Percentiles rank a stretch among this genome's conserved stretches.
Conservation (phyloP, 2,797 vertebrate species). For the Ceyx erithaca region DNA sequence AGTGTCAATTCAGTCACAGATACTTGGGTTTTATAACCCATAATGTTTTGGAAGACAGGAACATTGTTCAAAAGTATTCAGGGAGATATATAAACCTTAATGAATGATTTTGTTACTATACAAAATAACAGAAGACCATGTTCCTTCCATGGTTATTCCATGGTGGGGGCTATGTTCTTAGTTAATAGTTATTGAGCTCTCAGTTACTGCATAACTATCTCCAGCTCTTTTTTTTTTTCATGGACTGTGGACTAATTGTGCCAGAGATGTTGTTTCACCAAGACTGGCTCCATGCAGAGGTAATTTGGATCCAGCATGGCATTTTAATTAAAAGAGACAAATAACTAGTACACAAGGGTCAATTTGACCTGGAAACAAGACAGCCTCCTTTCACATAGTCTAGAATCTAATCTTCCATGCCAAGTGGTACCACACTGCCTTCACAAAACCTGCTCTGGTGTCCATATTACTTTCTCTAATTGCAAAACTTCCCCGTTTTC, state of each 20-base stretch:
- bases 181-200: neutral
- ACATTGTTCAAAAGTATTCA: neutral
- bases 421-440: neutral
- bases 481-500: neutral
- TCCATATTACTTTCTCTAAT: neutral
- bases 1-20: neutral
- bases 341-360: neutral
- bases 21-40: neutral
- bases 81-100: neutral
- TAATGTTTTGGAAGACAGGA: neutral
- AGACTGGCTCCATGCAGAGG: neutral
- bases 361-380: neutral
- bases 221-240: neutral
- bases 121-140: neutral
- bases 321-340: neutral
- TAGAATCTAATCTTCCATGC: neutral
- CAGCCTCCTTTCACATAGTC: neutral
- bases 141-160: neutral
- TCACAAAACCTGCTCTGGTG: neutral
- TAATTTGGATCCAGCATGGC: neutral
- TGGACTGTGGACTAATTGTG: neutral
- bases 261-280: neutral
- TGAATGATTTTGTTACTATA: neutral
- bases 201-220: neutral
- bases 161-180: neutral